These are phyloP conservation scores for Leptarthrus brevirostris DNA, from an alignment of 2,888 invertebrate genomes.

Conservation along the genomic window DNA sequence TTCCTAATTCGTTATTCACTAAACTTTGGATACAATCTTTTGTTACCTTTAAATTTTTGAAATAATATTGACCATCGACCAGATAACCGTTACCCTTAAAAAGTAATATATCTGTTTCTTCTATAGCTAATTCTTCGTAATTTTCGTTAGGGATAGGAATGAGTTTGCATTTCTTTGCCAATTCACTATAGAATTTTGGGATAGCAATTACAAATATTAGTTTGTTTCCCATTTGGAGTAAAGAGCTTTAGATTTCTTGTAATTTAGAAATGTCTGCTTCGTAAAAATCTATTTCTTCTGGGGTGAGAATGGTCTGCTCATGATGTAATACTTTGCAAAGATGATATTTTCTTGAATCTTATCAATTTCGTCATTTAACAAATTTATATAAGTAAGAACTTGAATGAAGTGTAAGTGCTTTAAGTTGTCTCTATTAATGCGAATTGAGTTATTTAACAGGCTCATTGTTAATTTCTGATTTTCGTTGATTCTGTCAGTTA, in stretches of 20 bases:
- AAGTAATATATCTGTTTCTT: not conserved
- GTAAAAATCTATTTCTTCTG: conserved; percentile 13
- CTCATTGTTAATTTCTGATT: too few species aligned
- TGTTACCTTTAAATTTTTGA: not conserved
- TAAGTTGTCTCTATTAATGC: not conserved
- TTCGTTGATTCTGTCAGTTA: too few species aligned
- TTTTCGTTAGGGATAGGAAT: not conserved
- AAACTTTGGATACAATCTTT: conserved; percentile 3
- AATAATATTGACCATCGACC: not conserved
- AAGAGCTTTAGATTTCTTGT: conserved; percentile 9
- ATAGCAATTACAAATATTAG: conserved; percentile 7
- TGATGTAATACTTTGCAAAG: conserved; percentile 14
- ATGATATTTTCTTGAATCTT: conserved; percentile 7
- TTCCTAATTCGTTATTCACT: not conserved
- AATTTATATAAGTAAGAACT: not conserved
- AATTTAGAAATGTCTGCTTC: too few species aligned
- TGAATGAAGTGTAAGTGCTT: conserved; percentile 10
- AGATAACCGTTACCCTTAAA: not conserved
- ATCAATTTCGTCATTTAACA: not conserved
- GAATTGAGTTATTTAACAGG: conserved; percentile 6
- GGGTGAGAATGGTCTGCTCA: not conserved
- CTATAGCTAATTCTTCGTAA: not conserved
- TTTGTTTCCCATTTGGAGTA: not conserved
- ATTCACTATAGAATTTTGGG: not conserved
- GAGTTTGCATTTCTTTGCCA: not conserved